A percentile compares a stretch with the other conserved stretches of the same genome.
Conservation (phyloP, 2,888 invertebrate genomes). For the Pristionchus japonicus region DNA sequence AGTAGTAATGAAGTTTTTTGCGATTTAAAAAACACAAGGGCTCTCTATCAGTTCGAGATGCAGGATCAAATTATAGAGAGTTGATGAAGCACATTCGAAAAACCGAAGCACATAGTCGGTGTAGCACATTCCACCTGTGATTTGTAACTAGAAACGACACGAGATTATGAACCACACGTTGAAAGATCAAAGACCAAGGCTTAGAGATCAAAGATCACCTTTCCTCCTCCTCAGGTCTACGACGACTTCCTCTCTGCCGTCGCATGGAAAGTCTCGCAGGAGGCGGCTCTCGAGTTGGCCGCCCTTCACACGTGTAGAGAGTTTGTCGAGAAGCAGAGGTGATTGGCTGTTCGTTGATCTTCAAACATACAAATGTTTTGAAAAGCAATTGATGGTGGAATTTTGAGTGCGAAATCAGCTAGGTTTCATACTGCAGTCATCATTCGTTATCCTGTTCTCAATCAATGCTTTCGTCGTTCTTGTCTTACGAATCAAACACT, state of each 20-base stretch:
- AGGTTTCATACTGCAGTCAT: too few species aligned
- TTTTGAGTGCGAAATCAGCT: too few species aligned
- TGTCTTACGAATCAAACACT: too few species aligned
- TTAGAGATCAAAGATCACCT: background rate
- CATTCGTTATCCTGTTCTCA: too few species aligned
- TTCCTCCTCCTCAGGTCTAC: conserved; percentile 82
- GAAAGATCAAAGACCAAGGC: background rate
- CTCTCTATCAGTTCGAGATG: too few species aligned
- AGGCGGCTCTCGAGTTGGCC: conserved; percentile 91
- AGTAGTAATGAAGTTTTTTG: background rate
- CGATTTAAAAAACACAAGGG: background rate
- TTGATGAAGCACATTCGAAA: background rate
- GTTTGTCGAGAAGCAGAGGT: conserved; percentile 56
- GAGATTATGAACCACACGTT: background rate
- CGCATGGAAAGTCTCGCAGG: conserved; percentile 79
- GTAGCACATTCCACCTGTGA: too few species aligned
- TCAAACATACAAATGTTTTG: too few species aligned
- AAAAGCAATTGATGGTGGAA: too few species aligned
- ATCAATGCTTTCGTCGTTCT: too few species aligned
- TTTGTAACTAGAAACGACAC: too few species aligned
- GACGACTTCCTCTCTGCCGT: conserved; percentile 91
- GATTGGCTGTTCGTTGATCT: too few species aligned
- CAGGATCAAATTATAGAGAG: background rate
- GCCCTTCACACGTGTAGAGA: conserved; percentile 78
- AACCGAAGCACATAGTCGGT: too few species aligned